Percentiles rank a stretch among this genome's conserved stretches.
These are phyloP conservation scores for Scaptodrosophila latifasciaeformis DNA, from an alignment of 2,888 invertebrate genomes.

Conservation along the genomic window DNA sequence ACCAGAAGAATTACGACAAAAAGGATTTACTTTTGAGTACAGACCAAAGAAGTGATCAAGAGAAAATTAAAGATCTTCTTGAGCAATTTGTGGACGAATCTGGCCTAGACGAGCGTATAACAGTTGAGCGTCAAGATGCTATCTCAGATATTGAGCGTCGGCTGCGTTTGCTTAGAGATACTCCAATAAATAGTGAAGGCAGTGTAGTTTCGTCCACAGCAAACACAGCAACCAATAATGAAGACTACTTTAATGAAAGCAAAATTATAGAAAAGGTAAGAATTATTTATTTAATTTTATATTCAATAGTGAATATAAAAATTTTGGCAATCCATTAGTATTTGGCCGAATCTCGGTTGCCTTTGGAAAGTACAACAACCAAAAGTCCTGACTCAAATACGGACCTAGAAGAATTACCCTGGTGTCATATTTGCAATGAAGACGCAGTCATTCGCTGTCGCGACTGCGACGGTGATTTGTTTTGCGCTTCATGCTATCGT, in stretches of 20 bases:
- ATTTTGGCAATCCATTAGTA: constrained; percentile 66
- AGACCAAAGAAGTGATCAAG: constrained; percentile 81
- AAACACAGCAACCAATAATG: constrained; percentile 53
- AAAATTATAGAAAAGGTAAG: constrained; percentile 69
- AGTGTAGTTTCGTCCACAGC: constrained; percentile 6
- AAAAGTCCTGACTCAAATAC: constrained; percentile 53
- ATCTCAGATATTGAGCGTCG: constrained; percentile 77
- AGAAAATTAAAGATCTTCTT: constrained; percentile 84
- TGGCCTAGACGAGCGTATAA: constrained; percentile 77
- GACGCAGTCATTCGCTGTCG: constrained; percentile 84
- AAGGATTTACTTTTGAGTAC: constrained; percentile 74
- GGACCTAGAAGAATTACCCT: constrained; percentile 80
- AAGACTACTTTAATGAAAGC: constrained; percentile 73
- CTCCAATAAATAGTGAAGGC: constrained; percentile 49
- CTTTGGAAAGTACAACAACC: constrained; percentile 65
- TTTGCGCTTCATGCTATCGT: constrained; percentile 84
- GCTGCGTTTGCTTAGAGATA: constrained; percentile 76
- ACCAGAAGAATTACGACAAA: constrained; percentile 69
- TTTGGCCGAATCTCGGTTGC: constrained; percentile 76
- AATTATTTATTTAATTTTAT: constrained; percentile 1
- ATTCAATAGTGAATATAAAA: neutral
- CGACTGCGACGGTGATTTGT: constrained; percentile 87
- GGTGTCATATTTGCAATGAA: constrained; percentile 91
- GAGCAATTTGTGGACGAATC: constrained; percentile 77
- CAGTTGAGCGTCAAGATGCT: constrained; percentile 75